A percentile compares a stretch with the other conserved stretches of the same genome.
Evolutionary conservation across 2,113 vertebrate species (phyloP).

Genomic region (Nematolebias whitei): DNA sequence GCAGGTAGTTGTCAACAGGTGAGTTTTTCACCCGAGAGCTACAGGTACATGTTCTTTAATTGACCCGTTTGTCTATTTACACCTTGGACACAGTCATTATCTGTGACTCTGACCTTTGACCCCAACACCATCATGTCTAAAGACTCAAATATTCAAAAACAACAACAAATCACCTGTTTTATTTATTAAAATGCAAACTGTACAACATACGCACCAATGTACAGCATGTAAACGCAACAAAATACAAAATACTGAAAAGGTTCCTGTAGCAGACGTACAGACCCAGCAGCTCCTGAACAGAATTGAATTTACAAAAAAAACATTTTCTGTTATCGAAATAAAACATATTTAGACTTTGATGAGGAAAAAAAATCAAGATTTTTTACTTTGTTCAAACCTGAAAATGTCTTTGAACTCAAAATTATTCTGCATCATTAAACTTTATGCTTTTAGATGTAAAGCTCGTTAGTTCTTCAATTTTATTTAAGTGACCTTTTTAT

Average conservation of each 20-base stretch:
- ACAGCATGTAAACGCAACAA: constrained; percentile 41
- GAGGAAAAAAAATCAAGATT: neutral
- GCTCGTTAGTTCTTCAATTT: neutral
- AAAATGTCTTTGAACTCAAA: neutral
- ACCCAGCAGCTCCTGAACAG: no score
- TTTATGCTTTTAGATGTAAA: constrained; percentile 6
- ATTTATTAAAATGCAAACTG: constrained; percentile 51
- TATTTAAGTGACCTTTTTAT: neutral
- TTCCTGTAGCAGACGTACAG: no score
- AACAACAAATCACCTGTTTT: neutral
- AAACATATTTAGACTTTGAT: constrained; percentile 8
- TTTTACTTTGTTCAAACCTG: constrained; percentile 9
- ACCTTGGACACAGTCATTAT: no score
- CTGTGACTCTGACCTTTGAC: no score
- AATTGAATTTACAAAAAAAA: constrained; percentile 41
- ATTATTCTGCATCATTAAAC: neutral
- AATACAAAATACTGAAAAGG: constrained; percentile 63
- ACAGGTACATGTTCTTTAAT: no score
- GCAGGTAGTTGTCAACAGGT: no score
- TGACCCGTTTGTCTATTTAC: no score
- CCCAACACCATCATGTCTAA: no score
- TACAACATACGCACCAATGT: constrained; percentile 49
- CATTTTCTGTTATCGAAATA: constrained; percentile 6
- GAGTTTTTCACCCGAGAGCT: no score
- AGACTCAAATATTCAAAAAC: no score